Evolutionary conservation across 2,113 vertebrate genomes (phyloP), one percentile per base, ranked within the genome.

Genomic region (Bettongia penicillata): DNA sequence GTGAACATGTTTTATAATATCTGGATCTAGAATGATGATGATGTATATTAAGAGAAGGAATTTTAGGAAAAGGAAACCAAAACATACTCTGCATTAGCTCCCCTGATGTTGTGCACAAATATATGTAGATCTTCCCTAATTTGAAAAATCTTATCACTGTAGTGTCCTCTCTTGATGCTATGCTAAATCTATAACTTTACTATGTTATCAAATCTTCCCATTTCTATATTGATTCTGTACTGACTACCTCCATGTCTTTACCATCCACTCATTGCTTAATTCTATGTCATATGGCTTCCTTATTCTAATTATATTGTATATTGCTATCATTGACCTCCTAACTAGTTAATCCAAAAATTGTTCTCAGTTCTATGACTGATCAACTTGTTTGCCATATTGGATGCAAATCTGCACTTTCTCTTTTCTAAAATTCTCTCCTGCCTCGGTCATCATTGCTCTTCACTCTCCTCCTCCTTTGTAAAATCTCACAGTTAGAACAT

Each of bases 161-260:
- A 6, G 12, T 8, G 3, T 37, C 23, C 22, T 92, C 5, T 94
- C 12, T 57, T 5, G 50, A 4, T 90, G 0, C 91, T 53, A 23
- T 31, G 94, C n/a, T 49, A 68, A 94, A 91, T 92, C 92, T 95
- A 43, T 91, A 57, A 57, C 0, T 4, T 96, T 93, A 8, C 49
- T n/a, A 94, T 90, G 37, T 0, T 55, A n/a, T 93, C 47, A 89
- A 24, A 93, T 90, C 7, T 53, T 68, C 16, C 12, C 11, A 16
- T 68, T 68, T 68, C 61, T 91, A 19, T 24, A 25, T 53, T 68
- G 61, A 91, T 9, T 94, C 37, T 55, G 9, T 23, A 93, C 47
- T 84, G 84, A 8, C 91, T 90, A 51, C 7, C 95, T 94, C 91
- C 95, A 49, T 92, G 96, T 95, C 95, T 94, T 94, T 61, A 61